Evolutionary conservation across 1,140 invertebrate genomes (phyloP), one percentile per base, ranked within the genome.

Genomic region (Tetramorium simillimum): DNA sequence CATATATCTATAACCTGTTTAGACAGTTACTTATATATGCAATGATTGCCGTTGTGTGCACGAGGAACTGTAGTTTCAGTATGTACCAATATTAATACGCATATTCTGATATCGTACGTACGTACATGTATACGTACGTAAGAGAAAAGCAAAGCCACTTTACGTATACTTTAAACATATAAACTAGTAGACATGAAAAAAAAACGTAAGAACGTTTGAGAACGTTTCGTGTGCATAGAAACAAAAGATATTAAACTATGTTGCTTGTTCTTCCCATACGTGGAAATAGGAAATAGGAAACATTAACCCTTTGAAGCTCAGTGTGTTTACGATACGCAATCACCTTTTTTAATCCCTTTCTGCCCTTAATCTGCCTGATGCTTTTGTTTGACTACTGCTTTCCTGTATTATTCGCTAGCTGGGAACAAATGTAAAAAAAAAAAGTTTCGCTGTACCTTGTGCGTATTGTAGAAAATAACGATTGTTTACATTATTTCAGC

Each of bases 181-280:
- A 62, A 65, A 65, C 18, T 12, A 40, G 7, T 37, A 37, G 56
- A 58, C 37, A 56, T 70, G n/a, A n/a, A n/a, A n/a, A n/a, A n/a
- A n/a, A 81, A 43, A 70, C 10, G 6, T 40, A 24, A 14, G 24
- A 49, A 28, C 7, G 18, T 62, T 58, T 40, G n/a, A 14, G 24
- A 49, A 28, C 7, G 18, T 62, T 58, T 70, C 58, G 58, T 4
- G 16, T 33, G 5, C 12, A 18, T 10, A 4, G n/a, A 49, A 62
- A 75, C 14, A 84, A 75, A 75, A 75, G 40, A 75, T 28, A 14
- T 82, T 82, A 46, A 75, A 75, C 6, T 18, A n/a, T 49, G 3
- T 37, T 40, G 18, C 24, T 70, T 7, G 40, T 53, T 56, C 53
- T 37, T 60, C 60, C 14, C 16, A 49, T 75, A 43, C 14, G 75